Evolutionary conservation across 2,888 invertebrate genomes (phyloP).

Genomic region (Clunio marinus): DNA sequence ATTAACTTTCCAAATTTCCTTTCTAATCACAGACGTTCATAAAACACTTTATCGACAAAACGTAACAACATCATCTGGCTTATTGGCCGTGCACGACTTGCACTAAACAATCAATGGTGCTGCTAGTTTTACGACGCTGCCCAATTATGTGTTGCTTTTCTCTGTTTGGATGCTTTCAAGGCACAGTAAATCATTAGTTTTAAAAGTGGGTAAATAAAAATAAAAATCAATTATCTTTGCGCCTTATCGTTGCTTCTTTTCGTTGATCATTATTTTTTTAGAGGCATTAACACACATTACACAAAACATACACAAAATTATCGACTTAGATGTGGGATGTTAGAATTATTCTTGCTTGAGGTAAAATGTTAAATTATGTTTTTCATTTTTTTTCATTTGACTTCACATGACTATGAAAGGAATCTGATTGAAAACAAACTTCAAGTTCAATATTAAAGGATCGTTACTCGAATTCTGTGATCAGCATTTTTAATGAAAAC

Average conservation of each 20-base stretch:
- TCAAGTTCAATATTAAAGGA: too few species aligned
- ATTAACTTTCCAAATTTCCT: too few species aligned
- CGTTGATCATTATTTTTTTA: background rate
- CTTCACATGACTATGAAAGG: too few species aligned
- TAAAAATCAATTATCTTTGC: slow-evolving; percentile 36
- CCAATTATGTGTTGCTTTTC: background rate
- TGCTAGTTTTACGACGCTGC: background rate
- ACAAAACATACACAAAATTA: slow-evolving; percentile 15
- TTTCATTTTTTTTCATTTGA: too few species aligned
- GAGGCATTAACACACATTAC: background rate
- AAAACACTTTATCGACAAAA: too few species aligned
- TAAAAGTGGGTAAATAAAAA: slow-evolving; percentile 11
- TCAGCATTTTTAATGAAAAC: too few species aligned
- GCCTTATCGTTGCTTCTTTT: background rate
- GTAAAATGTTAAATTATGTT: too few species aligned
- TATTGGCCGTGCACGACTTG: background rate
- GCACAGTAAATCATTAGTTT: slow-evolving; percentile 9
- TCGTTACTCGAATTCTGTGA: too few species aligned
- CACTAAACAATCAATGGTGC: too few species aligned
- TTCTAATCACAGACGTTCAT: too few species aligned
- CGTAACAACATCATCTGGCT: background rate
- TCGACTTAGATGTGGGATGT: slow-evolving; percentile 3
- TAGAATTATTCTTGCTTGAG: too few species aligned
- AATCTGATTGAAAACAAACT: too few species aligned
- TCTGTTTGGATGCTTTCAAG: background rate